Percentiles rank a stretch among this genome's conserved stretches.
Conservation (phyloP, 2,797 vertebrate genomes). For the Allobates femoralis region DNA sequence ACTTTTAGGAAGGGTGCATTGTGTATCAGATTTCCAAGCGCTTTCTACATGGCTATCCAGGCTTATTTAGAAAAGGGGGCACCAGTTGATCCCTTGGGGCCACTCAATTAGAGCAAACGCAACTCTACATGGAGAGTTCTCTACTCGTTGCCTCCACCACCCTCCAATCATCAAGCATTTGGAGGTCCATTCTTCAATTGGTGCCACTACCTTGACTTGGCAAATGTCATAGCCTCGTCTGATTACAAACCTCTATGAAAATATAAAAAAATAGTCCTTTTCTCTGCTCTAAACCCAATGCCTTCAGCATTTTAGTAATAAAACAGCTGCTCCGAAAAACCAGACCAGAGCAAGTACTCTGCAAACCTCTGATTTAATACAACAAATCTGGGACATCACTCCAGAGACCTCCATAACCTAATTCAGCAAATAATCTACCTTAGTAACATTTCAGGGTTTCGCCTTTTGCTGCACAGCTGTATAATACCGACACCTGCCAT, state of each 20-base stretch:
- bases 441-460: slow-evolving; percentile 66
- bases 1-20: no score
- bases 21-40: no score
- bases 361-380: slow-evolving; percentile 82
- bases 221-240: neutral
- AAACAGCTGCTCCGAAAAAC: slow-evolving; percentile 35
- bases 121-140: neutral
- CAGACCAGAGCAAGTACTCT: slow-evolving; percentile 77
- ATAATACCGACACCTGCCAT: slow-evolving; percentile 39
- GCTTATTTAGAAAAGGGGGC: no score
- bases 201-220: neutral
- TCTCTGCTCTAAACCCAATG: neutral
- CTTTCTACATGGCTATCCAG: no score
- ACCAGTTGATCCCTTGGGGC: neutral
- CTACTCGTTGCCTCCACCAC: neutral
- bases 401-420: slow-evolving; percentile 72
- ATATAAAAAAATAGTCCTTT: neutral
- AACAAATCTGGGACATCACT: slow-evolving; percentile 82
- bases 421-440: slow-evolving; percentile 56
- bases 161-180: neutral
- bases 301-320: slow-evolving; percentile 17
- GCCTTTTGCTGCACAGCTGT: slow-evolving; percentile 31
- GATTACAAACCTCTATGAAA: neutral
- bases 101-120: neutral
- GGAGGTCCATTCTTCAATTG: neutral